A percentile compares a stretch with the other conserved stretches of the same genome.
Conservation (phyloP, 2,888 invertebrate species). For the Sarcophaga rosellei region DNA sequence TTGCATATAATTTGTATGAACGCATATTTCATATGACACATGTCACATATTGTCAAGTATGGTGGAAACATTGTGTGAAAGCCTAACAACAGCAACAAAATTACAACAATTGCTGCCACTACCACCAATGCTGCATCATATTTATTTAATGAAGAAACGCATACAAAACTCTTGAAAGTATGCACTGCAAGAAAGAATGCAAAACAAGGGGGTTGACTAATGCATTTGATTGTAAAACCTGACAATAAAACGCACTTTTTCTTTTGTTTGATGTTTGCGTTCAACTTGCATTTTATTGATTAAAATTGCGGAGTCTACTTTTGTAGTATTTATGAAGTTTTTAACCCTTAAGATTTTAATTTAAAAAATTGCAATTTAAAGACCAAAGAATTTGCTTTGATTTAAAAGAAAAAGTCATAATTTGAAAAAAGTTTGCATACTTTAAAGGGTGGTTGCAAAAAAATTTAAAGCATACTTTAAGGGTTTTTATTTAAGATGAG, state of each 20-base stretch:
- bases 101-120: not conserved
- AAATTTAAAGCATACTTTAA: conserved; percentile 38
- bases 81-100: not conserved
- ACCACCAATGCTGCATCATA: conserved; percentile 21
- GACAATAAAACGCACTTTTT: conserved; percentile 65
- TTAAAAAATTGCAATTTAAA: conserved; percentile 26
- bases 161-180: not conserved
- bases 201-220: conserved; percentile 53
- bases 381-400: not conserved
- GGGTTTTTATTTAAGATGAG: not conserved
- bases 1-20: conserved; percentile 27
- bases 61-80: conserved; percentile 46
- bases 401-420: conserved; percentile 2
- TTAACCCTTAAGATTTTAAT: conserved; percentile 26
- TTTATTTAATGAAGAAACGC: conserved; percentile 44
- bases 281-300: conserved; percentile 53
- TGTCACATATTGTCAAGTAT: conserved; percentile 66
- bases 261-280: not conserved
- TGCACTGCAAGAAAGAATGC: not conserved
- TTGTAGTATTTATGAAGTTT: conserved; percentile 21
- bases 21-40: conserved; percentile 62
- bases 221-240: conserved; percentile 62
- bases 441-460: conserved; percentile 12
- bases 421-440: conserved; percentile 37
- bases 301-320: conserved; percentile 52